Conservation (phyloP, 2,797 vertebrate genomes). For the Orestias chungarensis region DNA sequence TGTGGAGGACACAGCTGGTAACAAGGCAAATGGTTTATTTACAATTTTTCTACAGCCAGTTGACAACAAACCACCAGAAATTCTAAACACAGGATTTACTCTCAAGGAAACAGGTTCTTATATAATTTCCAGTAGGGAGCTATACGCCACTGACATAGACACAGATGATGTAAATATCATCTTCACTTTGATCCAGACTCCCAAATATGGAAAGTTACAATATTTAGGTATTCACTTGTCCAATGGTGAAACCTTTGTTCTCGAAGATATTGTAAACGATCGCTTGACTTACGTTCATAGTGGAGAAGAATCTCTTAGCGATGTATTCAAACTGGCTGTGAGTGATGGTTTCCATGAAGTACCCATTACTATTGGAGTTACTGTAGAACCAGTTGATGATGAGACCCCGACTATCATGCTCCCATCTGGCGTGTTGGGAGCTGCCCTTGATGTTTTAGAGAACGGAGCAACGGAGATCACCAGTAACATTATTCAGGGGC, state of each 20-base stretch:
- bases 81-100: slow-evolving; percentile 86
- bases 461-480: slow-evolving; percentile 86
- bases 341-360: slow-evolving; percentile 86
- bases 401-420: slow-evolving; percentile 81
- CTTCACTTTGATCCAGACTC: slow-evolving; percentile 82
- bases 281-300: slow-evolving; percentile 82
- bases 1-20: slow-evolving; percentile 86
- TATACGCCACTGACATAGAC: slow-evolving; percentile 85
- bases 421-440: slow-evolving; percentile 74
- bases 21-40: slow-evolving; percentile 83
- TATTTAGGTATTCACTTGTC: slow-evolving; percentile 82
- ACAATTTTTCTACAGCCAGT: slow-evolving; percentile 89
- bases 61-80: slow-evolving; percentile 85
- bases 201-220: slow-evolving; percentile 78
- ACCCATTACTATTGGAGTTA: slow-evolving; percentile 81
- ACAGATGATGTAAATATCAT: slow-evolving; percentile 83
- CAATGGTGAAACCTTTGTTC: slow-evolving; percentile 81
- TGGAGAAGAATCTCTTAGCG: slow-evolving; percentile 80
- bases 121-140: slow-evolving; percentile 82
- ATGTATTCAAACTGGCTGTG: slow-evolving; percentile 83
- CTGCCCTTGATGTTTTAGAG: slow-evolving; percentile 85
- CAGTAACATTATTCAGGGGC: slow-evolving; percentile 82
- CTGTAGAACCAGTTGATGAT: slow-evolving; percentile 82
- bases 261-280: slow-evolving; percentile 81
- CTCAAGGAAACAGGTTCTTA: slow-evolving; percentile 80